These are phyloP conservation scores for Tursiops truncatus DNA, from an alignment of 2,113 vertebrate genomes.

Conservation along the genomic window DNA sequence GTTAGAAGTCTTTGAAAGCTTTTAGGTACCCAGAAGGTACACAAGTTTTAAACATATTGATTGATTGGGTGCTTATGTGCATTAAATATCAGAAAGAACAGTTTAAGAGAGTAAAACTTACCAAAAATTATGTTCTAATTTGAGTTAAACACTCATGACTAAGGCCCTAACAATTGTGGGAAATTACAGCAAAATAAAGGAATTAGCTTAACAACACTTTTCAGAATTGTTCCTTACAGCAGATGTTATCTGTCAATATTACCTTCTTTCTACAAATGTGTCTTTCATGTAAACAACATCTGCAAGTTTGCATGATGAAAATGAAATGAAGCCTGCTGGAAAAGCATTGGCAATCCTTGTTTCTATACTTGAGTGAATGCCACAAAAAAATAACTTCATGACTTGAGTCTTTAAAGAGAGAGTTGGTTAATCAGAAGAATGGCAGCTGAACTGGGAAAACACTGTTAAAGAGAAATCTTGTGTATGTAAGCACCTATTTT, in stretches of 20 bases:
- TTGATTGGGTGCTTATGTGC: neutral
- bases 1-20: neutral
- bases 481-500: neutral
- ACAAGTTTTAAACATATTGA: neutral
- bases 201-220: neutral
- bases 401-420: slow-evolving; percentile 22
- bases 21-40: neutral
- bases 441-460: neutral
- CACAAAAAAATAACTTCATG: slow-evolving; percentile 36
- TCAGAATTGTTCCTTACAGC: neutral
- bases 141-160: neutral
- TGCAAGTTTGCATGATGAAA: neutral
- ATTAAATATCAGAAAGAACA: neutral
- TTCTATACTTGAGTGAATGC: neutral
- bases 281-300: slow-evolving; percentile 41
- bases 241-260: slow-evolving; percentile 50
- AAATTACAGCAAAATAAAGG: slow-evolving; percentile 28
- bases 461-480: slow-evolving; percentile 23
- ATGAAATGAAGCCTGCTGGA: neutral
- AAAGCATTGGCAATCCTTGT: neutral
- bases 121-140: neutral
- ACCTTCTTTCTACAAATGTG: slow-evolving; percentile 33
- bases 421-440: neutral
- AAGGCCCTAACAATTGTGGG: neutral
- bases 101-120: neutral